Evolutionary conservation across 2,113 vertebrate genomes (phyloP).

Genomic region (Arizona elegans): DNA sequence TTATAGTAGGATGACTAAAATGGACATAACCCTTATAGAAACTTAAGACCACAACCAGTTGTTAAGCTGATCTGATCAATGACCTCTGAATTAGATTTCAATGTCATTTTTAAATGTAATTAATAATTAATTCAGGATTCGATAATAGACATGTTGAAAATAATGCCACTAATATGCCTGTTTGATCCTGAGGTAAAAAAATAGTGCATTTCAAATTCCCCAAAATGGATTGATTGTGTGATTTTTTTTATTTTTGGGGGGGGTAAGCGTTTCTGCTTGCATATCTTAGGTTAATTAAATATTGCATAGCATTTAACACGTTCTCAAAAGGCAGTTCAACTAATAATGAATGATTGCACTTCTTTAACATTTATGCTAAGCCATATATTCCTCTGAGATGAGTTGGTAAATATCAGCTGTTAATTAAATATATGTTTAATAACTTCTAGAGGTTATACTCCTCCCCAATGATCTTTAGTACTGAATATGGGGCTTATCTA

Average conservation of each 20-base stretch:
- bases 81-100: background rate
- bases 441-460: slow-evolving; percentile 13
- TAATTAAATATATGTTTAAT: slow-evolving; percentile 35
- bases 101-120: background rate
- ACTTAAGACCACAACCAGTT: background rate
- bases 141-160: background rate
- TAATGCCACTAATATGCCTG: background rate
- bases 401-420: slow-evolving; percentile 24
- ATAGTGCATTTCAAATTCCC: background rate
- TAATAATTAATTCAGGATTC: background rate
- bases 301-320: slow-evolving; percentile 15
- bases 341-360: slow-evolving; percentile 30
- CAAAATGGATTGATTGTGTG: background rate
- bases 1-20: background rate
- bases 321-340: slow-evolving; percentile 26
- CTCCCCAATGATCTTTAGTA: background rate
- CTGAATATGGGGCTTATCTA: background rate
- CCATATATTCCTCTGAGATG: slow-evolving; percentile 13
- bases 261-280: slow-evolving; percentile 8
- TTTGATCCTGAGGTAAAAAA: background rate
- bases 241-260: background rate
- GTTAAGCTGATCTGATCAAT: background rate
- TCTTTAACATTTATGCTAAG: slow-evolving; percentile 35
- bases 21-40: background rate
- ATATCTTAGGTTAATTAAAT: slow-evolving; percentile 34